Evolutionary conservation across 2,888 invertebrate genomes (phyloP).

Genomic region (Drosophila silvestris): DNA sequence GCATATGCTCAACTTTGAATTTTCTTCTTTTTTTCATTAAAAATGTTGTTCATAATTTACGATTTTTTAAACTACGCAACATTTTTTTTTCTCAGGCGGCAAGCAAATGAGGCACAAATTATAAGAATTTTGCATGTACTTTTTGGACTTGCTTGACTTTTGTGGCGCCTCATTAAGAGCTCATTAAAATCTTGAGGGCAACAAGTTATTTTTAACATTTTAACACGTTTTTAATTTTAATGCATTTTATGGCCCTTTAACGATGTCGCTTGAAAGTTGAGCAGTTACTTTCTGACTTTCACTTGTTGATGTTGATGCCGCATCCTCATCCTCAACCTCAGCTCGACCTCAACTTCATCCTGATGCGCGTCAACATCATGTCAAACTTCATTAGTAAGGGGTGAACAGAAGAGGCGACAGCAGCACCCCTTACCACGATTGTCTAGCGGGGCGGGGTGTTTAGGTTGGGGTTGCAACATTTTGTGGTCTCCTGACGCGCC

Average conservation of each 20-base stretch:
- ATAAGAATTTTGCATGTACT: constrained; percentile 28
- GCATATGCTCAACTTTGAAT: constrained; percentile 58
- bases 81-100: constrained; percentile 14
- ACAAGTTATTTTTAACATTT: constrained; percentile 68
- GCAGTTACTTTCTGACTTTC: constrained; percentile 60
- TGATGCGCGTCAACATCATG: constrained; percentile 61
- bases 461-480: constrained; percentile 36
- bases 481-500: constrained; percentile 51
- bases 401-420: constrained; percentile 17
- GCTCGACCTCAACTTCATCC: constrained; percentile 31
- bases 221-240: constrained; percentile 83
- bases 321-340: constrained; percentile 25
- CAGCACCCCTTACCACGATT: constrained; percentile 11
- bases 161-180: constrained; percentile 64
- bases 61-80: constrained; percentile 56
- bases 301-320: constrained; percentile 69
- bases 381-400: constrained; percentile 75
- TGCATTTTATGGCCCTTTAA: constrained; percentile 79
- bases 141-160: constrained; percentile 20
- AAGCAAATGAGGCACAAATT: constrained; percentile 64
- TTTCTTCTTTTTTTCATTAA: constrained; percentile 54
- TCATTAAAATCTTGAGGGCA: constrained; percentile 64
- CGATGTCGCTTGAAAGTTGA: constrained; percentile 39
- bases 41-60: constrained; percentile 72
- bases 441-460: constrained; percentile 17